A percentile compares a stretch with the other conserved stretches of the same genome.
Conservation (phyloP, 2,113 vertebrate species). For the Tenebrosternarchus preto region DNA sequence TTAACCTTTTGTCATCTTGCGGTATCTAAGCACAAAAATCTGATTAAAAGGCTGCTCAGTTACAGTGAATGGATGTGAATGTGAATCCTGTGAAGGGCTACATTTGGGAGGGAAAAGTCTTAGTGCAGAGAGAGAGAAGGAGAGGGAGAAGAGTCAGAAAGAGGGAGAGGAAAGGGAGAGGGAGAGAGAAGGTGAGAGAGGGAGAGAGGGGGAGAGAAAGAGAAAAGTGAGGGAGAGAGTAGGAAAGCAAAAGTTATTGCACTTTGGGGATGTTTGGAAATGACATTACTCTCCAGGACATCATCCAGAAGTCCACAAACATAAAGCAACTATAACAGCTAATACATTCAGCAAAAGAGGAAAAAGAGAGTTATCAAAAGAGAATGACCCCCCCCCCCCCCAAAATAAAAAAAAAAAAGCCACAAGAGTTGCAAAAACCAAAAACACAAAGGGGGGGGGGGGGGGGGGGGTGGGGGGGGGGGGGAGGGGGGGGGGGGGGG, state of each 20-base stretch:
- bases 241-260: not conserved
- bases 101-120: not conserved
- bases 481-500: no score
- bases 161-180: not conserved
- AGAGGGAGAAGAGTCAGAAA: no score
- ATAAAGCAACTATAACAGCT: slow-evolving; percentile 10
- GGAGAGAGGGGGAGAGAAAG: slow-evolving; percentile 4
- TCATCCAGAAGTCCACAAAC: slow-evolving; percentile 9
- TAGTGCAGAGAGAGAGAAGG: not conserved
- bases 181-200: not conserved
- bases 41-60: not conserved
- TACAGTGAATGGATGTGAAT: not conserved
- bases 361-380: slow-evolving; percentile 16
- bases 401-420: no score
- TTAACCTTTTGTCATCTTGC: not conserved
- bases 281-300: slow-evolving; percentile 11
- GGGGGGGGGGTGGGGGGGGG: no score
- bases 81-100: not conserved
- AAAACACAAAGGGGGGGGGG: no score
- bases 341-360: slow-evolving; percentile 32
- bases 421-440: no score
- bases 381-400: not conserved
- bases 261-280: slow-evolving; percentile 10
- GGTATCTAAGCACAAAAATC: no score
- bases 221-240: not conserved